Percentiles rank a stretch among this genome's conserved stretches.
Evolutionary conservation across 2,797 vertebrate species (phyloP).

Genomic region (Urosaurus nigricauda): DNA sequence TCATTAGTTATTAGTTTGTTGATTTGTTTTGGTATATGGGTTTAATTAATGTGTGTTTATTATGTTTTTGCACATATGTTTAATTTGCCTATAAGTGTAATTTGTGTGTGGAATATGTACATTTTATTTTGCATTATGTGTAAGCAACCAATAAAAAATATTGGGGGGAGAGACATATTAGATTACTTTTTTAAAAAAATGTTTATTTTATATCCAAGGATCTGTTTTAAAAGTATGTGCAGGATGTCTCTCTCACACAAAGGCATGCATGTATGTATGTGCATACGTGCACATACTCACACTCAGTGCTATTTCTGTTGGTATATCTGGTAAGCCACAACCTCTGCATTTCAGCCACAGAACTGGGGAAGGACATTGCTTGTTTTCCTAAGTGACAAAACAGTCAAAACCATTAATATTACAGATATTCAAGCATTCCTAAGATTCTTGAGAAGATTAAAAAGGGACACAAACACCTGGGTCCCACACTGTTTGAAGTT

Average conservation of each 20-base stretch:
- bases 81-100: no score
- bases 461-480: not conserved
- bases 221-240: conserved; percentile 54
- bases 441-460: not conserved
- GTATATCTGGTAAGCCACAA: not conserved
- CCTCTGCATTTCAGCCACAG: conserved; percentile 14
- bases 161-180: not conserved
- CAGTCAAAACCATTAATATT: not conserved
- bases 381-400: conserved; percentile 17
- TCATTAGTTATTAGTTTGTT: no score
- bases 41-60: no score
- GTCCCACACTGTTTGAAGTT: not conserved
- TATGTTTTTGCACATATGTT: no score
- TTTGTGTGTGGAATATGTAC: no score
- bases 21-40: no score
- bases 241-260: conserved; percentile 1
- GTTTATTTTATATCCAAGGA: conserved; percentile 67
- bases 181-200: conserved; percentile 43
- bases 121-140: no score
- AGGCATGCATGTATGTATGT: no score
- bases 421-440: not conserved
- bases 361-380: not conserved
- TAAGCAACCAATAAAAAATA: no score
- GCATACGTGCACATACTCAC: not conserved
- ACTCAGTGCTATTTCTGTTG: conserved; percentile 74